Evolutionary conservation across 1,140 invertebrate species (phyloP).

Genomic region (Metopolophium dirhodum): DNA sequence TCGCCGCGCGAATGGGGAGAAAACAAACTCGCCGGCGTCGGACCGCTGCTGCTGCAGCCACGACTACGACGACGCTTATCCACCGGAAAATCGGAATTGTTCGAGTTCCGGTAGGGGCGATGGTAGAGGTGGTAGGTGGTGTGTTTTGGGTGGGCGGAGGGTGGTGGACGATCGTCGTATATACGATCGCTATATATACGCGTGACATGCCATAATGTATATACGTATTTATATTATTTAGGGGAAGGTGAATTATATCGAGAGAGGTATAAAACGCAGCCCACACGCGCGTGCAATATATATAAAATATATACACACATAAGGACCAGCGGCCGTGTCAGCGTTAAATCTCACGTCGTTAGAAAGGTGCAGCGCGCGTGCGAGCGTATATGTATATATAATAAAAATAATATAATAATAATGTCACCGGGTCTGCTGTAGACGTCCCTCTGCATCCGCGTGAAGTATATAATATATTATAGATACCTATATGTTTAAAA

Average conservation of each 20-base stretch:
- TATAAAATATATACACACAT: not conserved
- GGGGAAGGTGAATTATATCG: constrained; percentile 23
- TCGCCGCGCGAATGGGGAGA: not conserved
- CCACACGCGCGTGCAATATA: not conserved
- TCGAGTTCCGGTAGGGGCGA: no score
- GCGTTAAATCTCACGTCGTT: constrained; percentile 48
- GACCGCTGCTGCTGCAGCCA: not conserved
- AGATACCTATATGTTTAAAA: not conserved
- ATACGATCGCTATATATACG: not conserved
- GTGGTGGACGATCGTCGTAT: not conserved
- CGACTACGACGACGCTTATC: not conserved
- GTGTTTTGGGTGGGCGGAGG: not conserved
- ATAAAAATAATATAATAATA: constrained; percentile 8
- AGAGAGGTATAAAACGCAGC: not conserved
- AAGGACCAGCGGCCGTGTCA: not conserved
- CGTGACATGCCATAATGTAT: not conserved
- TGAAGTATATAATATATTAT: not conserved
- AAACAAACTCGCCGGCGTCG: constrained; percentile 14
- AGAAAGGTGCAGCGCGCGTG: constrained; percentile 12
- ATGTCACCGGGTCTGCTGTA: constrained; percentile 8
- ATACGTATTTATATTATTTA: constrained; percentile 1
- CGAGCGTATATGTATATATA: not conserved
- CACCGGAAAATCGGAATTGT: constrained; percentile 48
- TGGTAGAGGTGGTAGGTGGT: not conserved
- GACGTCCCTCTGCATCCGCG: not conserved